Conservation (phyloP, 2,113 vertebrate genomes). For the Potamarius usumacintae region DNA sequence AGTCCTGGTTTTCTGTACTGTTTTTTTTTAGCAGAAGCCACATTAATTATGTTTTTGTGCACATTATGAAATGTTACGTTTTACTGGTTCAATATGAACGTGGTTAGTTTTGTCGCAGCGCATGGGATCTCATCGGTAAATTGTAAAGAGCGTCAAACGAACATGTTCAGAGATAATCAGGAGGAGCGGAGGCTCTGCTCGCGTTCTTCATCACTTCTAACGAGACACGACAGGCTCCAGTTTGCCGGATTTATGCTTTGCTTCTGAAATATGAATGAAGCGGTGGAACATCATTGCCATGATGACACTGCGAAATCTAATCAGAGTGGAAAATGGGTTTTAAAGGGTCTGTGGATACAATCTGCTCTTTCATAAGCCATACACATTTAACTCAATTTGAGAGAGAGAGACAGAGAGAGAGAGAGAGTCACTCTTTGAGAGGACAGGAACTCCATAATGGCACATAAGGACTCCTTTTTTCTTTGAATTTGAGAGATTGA, state of each 20-base stretch:
- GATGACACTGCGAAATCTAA: constrained; percentile 71
- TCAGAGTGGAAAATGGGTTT: constrained; percentile 76
- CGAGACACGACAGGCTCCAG: constrained; percentile 68
- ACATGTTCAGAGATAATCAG: not conserved
- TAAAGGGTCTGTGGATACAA: constrained; percentile 71
- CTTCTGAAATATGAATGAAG: constrained; percentile 73
- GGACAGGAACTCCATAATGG: constrained; percentile 59
- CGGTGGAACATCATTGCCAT: constrained; percentile 63
- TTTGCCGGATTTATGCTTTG: constrained; percentile 72
- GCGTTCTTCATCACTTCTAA: constrained; percentile 71
- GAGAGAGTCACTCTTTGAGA: constrained; percentile 59
- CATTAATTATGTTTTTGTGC: not conserved
- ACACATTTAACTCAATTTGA: constrained; percentile 72
- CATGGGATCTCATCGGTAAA: not conserved
- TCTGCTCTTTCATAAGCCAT: constrained; percentile 67
- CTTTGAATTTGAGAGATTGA: constrained; percentile 39
- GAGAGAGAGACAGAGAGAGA: constrained; percentile 23
- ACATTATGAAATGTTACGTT: too few relatives aligned
- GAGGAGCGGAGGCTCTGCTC: constrained; percentile 2
- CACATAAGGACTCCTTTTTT: constrained; percentile 62
- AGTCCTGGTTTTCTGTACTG: not conserved
- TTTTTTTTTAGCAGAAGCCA: not conserved
- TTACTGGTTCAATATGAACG: not conserved
- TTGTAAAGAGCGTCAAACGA: not conserved
- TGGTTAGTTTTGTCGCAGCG: not conserved